These are phyloP conservation scores for Kobus ellipsiprymnus DNA, from an alignment of 2,113 vertebrate species.

Conservation along the genomic window DNA sequence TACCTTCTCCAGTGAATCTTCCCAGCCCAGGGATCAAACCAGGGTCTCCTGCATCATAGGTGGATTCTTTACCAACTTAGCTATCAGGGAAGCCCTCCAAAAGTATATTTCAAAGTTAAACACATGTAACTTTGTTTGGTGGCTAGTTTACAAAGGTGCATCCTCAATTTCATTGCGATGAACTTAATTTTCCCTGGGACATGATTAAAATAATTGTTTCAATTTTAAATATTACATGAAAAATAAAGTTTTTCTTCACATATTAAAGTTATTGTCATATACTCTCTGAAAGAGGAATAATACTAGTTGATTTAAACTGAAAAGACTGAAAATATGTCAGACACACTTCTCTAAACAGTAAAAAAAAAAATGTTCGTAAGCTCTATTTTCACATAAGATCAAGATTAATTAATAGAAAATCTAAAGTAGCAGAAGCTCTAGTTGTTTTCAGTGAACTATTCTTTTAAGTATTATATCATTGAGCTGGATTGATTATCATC, in stretches of 20 bases:
- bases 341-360: background rate
- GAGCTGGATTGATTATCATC: slow-evolving; percentile 59
- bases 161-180: background rate
- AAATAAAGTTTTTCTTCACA: background rate
- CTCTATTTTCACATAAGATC: background rate
- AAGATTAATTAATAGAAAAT: background rate
- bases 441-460: slow-evolving; percentile 34
- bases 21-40: background rate
- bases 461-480: slow-evolving; percentile 63
- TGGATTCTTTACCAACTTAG: background rate
- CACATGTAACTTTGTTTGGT: background rate
- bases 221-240: background rate
- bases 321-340: background rate
- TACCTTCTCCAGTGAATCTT: background rate
- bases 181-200: background rate
- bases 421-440: background rate
- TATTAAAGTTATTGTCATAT: background rate
- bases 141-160: background rate
- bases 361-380: background rate
- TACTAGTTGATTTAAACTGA: background rate
- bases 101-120: background rate
- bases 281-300: background rate
- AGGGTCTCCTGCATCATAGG: accelerated
- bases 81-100: background rate
- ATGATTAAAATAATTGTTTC: background rate